phyloP scores from a whole-genome alignment of 2,797 vertebrate genomes.

The Arrhamphus sclerolepis region DNA sequence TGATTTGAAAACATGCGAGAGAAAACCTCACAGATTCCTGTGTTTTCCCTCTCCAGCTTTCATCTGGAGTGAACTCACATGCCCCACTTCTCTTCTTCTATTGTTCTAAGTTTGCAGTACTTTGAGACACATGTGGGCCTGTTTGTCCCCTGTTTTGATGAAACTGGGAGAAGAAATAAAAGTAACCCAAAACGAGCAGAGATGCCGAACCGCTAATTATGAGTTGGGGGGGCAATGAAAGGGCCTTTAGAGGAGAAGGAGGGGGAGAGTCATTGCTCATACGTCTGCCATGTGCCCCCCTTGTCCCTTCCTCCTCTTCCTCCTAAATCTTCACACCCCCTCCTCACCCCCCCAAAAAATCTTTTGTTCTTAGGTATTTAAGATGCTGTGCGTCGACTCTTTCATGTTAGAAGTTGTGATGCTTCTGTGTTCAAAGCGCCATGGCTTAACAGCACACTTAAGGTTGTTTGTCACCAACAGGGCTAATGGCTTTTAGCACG shows the following conservation, averaged over 20 bases:
- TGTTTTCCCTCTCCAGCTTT: constrained; percentile 58
- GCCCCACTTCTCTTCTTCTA: constrained; percentile 57
- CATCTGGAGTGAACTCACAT: constrained; percentile 58
- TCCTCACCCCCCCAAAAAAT: constrained; percentile 26
- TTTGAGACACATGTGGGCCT: constrained; percentile 58
- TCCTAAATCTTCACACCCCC: constrained; percentile 18
- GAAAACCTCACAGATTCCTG: constrained; percentile 61
- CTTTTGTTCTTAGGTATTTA: constrained; percentile 49
- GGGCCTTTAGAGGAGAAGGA: too few species aligned
- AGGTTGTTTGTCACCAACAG: constrained; percentile 7
- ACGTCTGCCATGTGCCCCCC: constrained; percentile 39
- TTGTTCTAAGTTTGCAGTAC: constrained; percentile 56
- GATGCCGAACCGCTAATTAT: constrained; percentile 60
- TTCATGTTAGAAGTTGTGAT: constrained; percentile 38
- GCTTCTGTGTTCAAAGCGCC: constrained; percentile 13
- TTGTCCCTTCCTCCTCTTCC: constrained; percentile 14
- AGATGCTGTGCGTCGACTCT: constrained; percentile 31
- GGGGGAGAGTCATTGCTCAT: constrained; percentile 29
- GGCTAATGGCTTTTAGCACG: constrained; percentile 26
- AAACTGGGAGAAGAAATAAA: constrained; percentile 63
- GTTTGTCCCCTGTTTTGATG: constrained; percentile 64
- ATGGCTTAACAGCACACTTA: constrained; percentile 27
- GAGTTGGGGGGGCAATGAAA: constrained; percentile 15
- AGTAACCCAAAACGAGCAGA: constrained; percentile 59
- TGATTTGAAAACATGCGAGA: constrained; percentile 49